Evolutionary conservation across 2,113 vertebrate genomes (phyloP), one percentile per base, ranked within the genome.

Genomic region (Synchiropus splendidus): DNA sequence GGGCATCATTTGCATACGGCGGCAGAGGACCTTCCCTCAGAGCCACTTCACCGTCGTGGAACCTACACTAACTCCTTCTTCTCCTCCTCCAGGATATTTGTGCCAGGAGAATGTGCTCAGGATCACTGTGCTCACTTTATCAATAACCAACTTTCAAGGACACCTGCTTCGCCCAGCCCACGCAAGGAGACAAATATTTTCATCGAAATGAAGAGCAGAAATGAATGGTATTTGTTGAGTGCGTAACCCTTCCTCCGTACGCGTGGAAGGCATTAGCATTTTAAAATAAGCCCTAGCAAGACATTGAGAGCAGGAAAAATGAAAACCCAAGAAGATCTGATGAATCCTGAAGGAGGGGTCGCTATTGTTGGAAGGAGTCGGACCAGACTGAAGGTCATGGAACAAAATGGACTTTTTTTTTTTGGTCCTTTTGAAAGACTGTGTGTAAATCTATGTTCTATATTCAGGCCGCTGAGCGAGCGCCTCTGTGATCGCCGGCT

Each of bases 1-100:
- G 66, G 49, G 68, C 56, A 55, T 77, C 31, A 79, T 83, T 79
- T 80, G 76, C 80, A 79, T 83, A 66, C 66, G 54, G 61, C 56
- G 56, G 65, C 48, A 48, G 34, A 65, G 56, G 46, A 51, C 54
- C 57, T 59, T 51, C 41, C 44, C 41, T 58, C 40, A 47, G 52
- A 61, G 72, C 49, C 42, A 46, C 68, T 60, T 69, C 40, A 65
- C 21, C 65, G 53, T 77, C 63, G 50, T 61, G 39, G 68, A 64
- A 6, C 38, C 14, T 9, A 40, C 12, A 18, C 57, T 12, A 16
- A 9, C 10, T 37, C 16, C 38, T 34, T 46, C 39, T 34, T 46
- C 31, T 17, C 51, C 31, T 8, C 39, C 33, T 45, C 13, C 13
- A n/a, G n/a, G n/a, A n/a, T n/a, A n/a, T n/a, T n/a, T n/a, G n/a